Evolutionary conservation across 2,113 vertebrate genomes (phyloP), one percentile per base, ranked within the genome.

Genomic region (Chloroceryle aenea): DNA sequence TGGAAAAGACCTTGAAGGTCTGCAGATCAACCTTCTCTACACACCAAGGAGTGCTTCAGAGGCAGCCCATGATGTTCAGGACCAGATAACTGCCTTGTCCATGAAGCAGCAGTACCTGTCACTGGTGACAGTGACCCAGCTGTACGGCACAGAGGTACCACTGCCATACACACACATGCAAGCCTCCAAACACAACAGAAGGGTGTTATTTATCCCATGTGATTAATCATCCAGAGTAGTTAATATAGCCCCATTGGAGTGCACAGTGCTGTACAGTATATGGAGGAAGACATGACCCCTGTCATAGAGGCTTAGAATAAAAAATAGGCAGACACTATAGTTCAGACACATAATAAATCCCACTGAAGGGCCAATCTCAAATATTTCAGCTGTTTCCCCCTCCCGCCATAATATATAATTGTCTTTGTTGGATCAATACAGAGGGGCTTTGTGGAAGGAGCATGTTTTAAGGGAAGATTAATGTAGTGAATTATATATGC

Each of bases 361-460:
- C 34, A 2, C 83, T 58, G 83, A 90, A 92, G 90, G 92, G 92
- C 92, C 96, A 95, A 92, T 92, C 96, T 97, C 96, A 92, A 96
- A 90, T 95, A 95, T 95, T 96, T 96, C 95, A 93, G 92, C 93
- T 93, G 59, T 81, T 96, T 68, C 38, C 11, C 87, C 71, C 93
- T 61, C 72, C 83, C 38, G 19, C 34, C 21, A 4, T 43, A 36
- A 95, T 62, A 81, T 75, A 96, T 94, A 89, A 96, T 96, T 97
- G 96, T 96, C 96, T 96, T 96, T 96, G 85, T 94, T 96, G 96
- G 95, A 96, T 97, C 96, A 90, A 96, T 97, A 96, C 96, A 97
- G 96, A 96, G 92, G 86, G 90, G 93, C 96, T 96, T 97, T 97
- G 96, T 97, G 93, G 93, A 93, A 94, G 93, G 85, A 94, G 47